Evolutionary conservation across 2,888 invertebrate species (phyloP).

Genomic region (Muscina levida): DNA sequence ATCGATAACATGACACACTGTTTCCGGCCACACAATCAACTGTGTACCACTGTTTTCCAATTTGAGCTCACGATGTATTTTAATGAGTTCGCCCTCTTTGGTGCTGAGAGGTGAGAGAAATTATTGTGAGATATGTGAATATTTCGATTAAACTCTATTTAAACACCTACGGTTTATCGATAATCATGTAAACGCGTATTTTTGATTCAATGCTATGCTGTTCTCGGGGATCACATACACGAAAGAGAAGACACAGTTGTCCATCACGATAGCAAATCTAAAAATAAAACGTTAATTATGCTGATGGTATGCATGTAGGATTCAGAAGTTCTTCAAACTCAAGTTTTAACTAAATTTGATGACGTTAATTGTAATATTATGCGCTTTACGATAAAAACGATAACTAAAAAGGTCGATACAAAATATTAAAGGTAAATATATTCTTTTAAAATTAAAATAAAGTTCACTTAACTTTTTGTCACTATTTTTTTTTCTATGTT

Average conservation of each 20-base stretch:
- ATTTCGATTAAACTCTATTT: no score
- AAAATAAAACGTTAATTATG: slow-evolving; percentile 47
- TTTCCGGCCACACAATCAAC: slow-evolving; percentile 92
- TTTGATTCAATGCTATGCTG: slow-evolving; percentile 90
- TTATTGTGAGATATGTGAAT: neutral
- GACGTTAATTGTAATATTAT: no score
- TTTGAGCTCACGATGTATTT: slow-evolving; percentile 86
- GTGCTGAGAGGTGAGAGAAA: slow-evolving; percentile 70
- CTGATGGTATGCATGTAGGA: neutral
- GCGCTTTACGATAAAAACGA: no score
- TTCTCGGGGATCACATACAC: slow-evolving; percentile 89
- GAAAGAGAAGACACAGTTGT: slow-evolving; percentile 87
- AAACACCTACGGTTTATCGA: slow-evolving; percentile 75
- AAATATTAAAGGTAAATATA: no score
- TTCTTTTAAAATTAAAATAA: no score
- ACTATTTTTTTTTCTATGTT: no score
- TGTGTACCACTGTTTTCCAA: slow-evolving; percentile 84
- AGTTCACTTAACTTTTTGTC: no score
- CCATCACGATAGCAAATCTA: slow-evolving; percentile 90
- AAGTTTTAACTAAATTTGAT: no score
- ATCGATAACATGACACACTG: slow-evolving; percentile 91
- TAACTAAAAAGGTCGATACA: no score
- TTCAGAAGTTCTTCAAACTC: no score
- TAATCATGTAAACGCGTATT: slow-evolving; percentile 83
- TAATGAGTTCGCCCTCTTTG: slow-evolving; percentile 86